These are phyloP conservation scores for Rattus norvegicus DNA, from an alignment of 2,113 vertebrate genomes.

Conservation along the genomic window DNA sequence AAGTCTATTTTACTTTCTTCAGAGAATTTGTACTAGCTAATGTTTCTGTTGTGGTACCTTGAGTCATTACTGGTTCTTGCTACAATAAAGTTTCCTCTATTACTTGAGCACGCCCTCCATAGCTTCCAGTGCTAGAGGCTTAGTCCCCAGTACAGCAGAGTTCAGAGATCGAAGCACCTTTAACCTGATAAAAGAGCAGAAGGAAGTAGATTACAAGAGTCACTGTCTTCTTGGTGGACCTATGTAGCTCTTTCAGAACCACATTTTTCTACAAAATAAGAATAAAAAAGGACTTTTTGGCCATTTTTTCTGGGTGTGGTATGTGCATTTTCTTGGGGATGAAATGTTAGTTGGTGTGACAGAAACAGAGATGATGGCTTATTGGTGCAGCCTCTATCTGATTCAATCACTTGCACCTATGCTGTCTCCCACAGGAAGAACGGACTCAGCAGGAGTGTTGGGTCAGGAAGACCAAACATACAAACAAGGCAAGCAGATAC, in stretches of 20 bases:
- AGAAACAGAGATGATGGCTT: background rate
- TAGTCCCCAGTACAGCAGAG: background rate
- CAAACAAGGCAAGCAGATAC: background rate
- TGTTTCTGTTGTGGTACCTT: background rate
- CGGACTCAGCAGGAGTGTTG: background rate
- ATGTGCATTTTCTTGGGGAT: background rate
- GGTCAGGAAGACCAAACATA: background rate
- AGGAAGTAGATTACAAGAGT: no score
- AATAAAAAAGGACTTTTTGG: background rate
- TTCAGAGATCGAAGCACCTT: background rate
- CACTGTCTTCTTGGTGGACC: background rate
- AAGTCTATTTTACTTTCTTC: slow-evolving; percentile 25
- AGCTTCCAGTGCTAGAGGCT: background rate
- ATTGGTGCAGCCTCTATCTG: background rate
- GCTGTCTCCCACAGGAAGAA: background rate
- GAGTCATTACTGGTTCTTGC: background rate
- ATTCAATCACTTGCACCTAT: background rate
- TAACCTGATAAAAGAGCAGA: background rate
- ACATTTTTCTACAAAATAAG: background rate
- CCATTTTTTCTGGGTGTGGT: background rate
- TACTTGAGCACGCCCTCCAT: background rate
- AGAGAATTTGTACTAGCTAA: background rate
- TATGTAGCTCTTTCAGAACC: background rate
- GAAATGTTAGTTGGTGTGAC: background rate
- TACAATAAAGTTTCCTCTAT: background rate